phyloP scores from a whole-genome alignment of 2,113 vertebrate genomes.

The Apteryx owenii region DNA sequence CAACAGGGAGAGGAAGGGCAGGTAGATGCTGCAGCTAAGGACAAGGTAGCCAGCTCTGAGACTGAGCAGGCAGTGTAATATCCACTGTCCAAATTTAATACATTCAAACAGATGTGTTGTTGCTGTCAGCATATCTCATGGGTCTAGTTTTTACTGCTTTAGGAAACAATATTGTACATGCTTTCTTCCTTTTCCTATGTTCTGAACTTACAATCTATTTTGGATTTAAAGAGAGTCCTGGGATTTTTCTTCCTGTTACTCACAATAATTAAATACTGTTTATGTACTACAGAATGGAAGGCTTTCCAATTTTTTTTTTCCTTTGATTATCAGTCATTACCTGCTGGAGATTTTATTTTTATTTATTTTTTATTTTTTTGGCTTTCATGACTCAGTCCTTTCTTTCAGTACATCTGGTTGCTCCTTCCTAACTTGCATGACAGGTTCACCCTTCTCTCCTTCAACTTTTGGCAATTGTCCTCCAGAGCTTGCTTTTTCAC shows the following conservation, averaged over 20 bases:
- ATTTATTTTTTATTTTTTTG: neutral
- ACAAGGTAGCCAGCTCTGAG: neutral
- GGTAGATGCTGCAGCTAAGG: neutral
- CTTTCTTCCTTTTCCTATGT: slow-evolving; percentile 48
- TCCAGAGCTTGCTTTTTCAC: neutral
- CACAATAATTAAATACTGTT: slow-evolving; percentile 14
- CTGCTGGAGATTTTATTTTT: neutral
- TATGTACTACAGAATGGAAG: slow-evolving; percentile 5
- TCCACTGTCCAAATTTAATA: neutral
- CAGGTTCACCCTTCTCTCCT: neutral
- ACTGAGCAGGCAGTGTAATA: neutral
- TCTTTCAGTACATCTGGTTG: neutral
- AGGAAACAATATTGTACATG: slow-evolving; percentile 50
- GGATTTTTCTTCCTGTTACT: slow-evolving; percentile 62
- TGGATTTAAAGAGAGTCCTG: slow-evolving; percentile 39
- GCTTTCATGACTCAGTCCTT: neutral
- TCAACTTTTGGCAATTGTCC: neutral
- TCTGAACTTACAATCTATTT: slow-evolving; percentile 35
- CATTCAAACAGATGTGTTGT: neutral
- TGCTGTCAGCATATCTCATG: slow-evolving; percentile 11
- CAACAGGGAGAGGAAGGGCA: neutral
- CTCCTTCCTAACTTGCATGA: neutral
- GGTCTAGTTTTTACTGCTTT: slow-evolving; percentile 40
- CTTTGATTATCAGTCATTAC: neutral
- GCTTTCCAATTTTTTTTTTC: neutral